A percentile compares a stretch with the other conserved stretches of the same genome.
Conservation (phyloP, 1,140 invertebrate species). For the Lysiphlebus fabarum region DNA sequence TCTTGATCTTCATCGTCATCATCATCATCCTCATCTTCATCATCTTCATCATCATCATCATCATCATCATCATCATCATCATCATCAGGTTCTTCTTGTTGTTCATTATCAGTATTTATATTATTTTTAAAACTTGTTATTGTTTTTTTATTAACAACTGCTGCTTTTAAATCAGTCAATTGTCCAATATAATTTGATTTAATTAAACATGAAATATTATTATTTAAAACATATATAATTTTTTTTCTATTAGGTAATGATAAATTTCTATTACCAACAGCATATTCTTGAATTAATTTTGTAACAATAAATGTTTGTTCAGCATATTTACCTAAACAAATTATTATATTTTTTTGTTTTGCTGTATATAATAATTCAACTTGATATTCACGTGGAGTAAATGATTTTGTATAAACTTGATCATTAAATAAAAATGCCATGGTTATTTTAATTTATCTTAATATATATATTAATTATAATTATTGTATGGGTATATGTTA, state of each 20-base stretch:
- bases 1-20: too few species aligned
- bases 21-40: too few species aligned
- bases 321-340: conserved; percentile 75
- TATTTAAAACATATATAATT: conserved; percentile 59
- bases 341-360: conserved; percentile 75
- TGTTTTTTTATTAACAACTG: conserved; percentile 32
- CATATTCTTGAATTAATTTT: conserved; percentile 78
- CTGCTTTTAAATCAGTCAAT: conserved; percentile 48
- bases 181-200: conserved; percentile 56
- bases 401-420: conserved; percentile 66
- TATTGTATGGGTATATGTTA: too few species aligned
- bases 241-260: conserved; percentile 44
- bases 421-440: conserved; percentile 64
- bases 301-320: conserved; percentile 87
- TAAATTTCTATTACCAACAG: conserved; percentile 55
- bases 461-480: too few species aligned
- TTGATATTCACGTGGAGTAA: conserved; percentile 74
- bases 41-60: too few species aligned
- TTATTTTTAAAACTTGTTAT: conserved; percentile 27
- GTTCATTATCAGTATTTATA: too few species aligned
- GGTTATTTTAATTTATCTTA: conserved; percentile 30
- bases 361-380: conserved; percentile 79
- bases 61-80: too few species aligned
- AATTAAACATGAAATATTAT: conserved; percentile 58
- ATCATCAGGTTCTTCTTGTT: conserved; percentile 47